A percentile compares a stretch with the other conserved stretches of the same genome.
phyloP scores from a whole-genome alignment of 2,888 invertebrate genomes.

The Ametastegia equiseti region DNA sequence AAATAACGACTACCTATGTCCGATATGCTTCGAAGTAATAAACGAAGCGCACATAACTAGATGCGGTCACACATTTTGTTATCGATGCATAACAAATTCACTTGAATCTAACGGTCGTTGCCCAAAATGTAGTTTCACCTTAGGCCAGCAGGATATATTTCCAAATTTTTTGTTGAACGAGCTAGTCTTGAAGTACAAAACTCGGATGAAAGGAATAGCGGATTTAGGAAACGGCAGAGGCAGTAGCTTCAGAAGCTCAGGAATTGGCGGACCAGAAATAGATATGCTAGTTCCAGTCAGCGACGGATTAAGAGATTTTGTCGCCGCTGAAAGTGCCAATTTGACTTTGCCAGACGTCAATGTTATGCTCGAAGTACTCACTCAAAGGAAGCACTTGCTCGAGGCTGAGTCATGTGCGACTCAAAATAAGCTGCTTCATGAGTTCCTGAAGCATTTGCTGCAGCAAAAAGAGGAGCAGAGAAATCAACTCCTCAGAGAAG shows the following conservation, averaged over 20 bases:
- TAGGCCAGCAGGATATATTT: slow-evolving; percentile 86
- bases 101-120: slow-evolving; percentile 84
- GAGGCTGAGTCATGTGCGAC: slow-evolving; percentile 89
- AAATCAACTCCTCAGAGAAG: slow-evolving; percentile 83
- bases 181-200: slow-evolving; percentile 85
- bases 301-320: slow-evolving; percentile 81
- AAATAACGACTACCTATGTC: slow-evolving; percentile 84
- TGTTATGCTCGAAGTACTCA: slow-evolving; percentile 87
- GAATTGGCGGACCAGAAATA: slow-evolving; percentile 60
- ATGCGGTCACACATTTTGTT: slow-evolving; percentile 96
- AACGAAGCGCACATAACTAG: slow-evolving; percentile 94
- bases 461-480: slow-evolving; percentile 85
- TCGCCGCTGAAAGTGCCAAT: slow-evolving; percentile 84
- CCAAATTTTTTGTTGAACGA: slow-evolving; percentile 93
- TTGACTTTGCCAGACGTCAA: slow-evolving; percentile 89
- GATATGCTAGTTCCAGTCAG: slow-evolving; percentile 74
- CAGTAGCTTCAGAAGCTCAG: slow-evolving; percentile 56
- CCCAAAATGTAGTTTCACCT: slow-evolving; percentile 88
- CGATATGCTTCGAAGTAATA: slow-evolving; percentile 93
- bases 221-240: slow-evolving; percentile 70
- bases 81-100: slow-evolving; percentile 85
- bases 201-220: slow-evolving; percentile 76
- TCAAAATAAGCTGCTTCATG: slow-evolving; percentile 89
- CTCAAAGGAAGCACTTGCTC: slow-evolving; percentile 87
- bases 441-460: slow-evolving; percentile 88